Conservation (phyloP, 2,888 invertebrate genomes). For the Palloptera scutellata region DNA sequence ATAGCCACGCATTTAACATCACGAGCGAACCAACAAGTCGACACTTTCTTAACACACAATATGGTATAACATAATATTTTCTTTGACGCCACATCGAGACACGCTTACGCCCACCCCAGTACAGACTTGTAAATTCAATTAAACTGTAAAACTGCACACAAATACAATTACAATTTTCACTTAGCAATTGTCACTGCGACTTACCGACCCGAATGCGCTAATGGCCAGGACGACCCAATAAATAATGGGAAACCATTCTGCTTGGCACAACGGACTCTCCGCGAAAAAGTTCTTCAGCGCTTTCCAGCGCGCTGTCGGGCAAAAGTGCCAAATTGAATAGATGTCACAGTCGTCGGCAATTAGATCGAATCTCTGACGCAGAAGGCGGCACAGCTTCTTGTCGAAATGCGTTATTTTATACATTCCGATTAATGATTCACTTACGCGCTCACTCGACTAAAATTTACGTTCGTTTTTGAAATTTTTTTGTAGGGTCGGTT, state of each 20-base stretch:
- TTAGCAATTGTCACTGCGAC: slow-evolving; percentile 28
- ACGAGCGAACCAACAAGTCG: slow-evolving; percentile 48
- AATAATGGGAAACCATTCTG: slow-evolving; percentile 47
- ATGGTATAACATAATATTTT: slow-evolving; percentile 44
- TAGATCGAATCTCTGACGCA: slow-evolving; percentile 39
- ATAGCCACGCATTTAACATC: slow-evolving; percentile 46
- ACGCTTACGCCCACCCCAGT: slow-evolving; percentile 33
- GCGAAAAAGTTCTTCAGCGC: slow-evolving; percentile 34
- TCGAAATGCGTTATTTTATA: slow-evolving; percentile 45
- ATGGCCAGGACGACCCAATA: slow-evolving; percentile 48
- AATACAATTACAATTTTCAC: slow-evolving; percentile 1
- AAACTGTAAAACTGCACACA: slow-evolving; percentile 41
- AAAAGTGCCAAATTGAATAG: slow-evolving; percentile 50
- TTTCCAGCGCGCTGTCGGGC: slow-evolving; percentile 37
- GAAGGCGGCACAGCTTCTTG: slow-evolving; percentile 40
- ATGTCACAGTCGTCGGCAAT: slow-evolving; percentile 39
- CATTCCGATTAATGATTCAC: slow-evolving; percentile 33
- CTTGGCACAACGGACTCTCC: slow-evolving; percentile 39
- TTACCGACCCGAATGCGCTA: slow-evolving; percentile 47
- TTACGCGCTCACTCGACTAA: too few relatives aligned
- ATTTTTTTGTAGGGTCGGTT: too few relatives aligned
- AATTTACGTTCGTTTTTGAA: too few relatives aligned
- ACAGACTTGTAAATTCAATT: slow-evolving; percentile 36
- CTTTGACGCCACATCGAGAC: slow-evolving; percentile 44
- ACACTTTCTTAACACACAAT: slow-evolving; percentile 46